Evolutionary conservation across 2,888 invertebrate genomes (phyloP).

Genomic region (Campoplex nolae): DNA sequence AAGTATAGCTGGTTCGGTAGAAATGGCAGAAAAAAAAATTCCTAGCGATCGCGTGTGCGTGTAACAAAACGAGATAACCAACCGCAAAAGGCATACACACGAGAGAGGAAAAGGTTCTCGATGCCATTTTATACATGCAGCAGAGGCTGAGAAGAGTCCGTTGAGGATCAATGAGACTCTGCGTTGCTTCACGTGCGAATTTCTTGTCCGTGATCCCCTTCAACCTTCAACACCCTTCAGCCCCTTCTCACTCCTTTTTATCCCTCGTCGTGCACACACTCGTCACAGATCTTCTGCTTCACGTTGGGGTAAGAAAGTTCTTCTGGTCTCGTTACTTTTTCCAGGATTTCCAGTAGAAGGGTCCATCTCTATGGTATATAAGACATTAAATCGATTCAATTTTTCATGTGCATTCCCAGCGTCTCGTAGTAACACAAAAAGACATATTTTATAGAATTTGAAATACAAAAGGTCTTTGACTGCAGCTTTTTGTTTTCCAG

Average conservation of each 20-base stretch:
- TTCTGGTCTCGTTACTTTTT: slow-evolving; percentile 42
- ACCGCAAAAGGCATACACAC: slow-evolving; percentile 48
- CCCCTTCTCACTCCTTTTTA: background rate
- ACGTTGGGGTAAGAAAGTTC: slow-evolving; percentile 31
- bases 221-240: slow-evolving; percentile 1
- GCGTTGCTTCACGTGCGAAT: slow-evolving; percentile 76
- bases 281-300: slow-evolving; percentile 3
- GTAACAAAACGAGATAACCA: slow-evolving; percentile 65
- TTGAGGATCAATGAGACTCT: slow-evolving; percentile 71
- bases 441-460: background rate
- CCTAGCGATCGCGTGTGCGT: slow-evolving; percentile 53
- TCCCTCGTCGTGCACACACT: background rate
- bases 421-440: background rate
- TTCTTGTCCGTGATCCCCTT: slow-evolving; percentile 66
- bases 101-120: slow-evolving; percentile 36
- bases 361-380: slow-evolving; percentile 17
- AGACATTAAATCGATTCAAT: background rate
- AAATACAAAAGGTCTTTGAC: background rate
- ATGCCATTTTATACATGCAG: slow-evolving; percentile 34
- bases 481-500: background rate
- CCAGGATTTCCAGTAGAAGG: slow-evolving; percentile 24
- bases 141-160: slow-evolving; percentile 44
- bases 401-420: slow-evolving; percentile 1
- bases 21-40: slow-evolving; percentile 16
- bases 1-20: background rate